Percentiles rank a stretch among this genome's conserved stretches.
These are phyloP conservation scores for Eupithecia dodoneata DNA, from an alignment of 2,888 invertebrate genomes.

Conservation along the genomic window DNA sequence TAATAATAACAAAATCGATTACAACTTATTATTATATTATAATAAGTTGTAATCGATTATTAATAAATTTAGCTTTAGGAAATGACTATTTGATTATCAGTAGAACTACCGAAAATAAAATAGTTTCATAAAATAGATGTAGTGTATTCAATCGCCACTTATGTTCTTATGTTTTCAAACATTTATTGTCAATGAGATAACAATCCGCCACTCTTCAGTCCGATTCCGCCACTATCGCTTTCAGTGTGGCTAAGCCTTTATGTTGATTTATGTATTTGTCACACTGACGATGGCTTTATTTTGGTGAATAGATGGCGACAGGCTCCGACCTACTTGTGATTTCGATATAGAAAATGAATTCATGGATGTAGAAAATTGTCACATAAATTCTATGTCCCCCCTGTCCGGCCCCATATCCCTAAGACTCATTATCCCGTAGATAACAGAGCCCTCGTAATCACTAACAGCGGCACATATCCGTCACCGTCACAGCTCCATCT, in stretches of 20 bases:
- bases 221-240: not conserved
- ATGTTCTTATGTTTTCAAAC: not conserved
- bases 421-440: constrained; percentile 70
- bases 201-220: not conserved
- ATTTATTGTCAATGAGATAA: not conserved
- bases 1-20: no score
- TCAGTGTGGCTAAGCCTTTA: constrained; percentile 10
- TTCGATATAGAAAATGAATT: constrained; percentile 2
- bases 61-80: no score
- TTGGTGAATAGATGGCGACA: constrained; percentile 36
- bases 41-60: no score
- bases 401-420: constrained; percentile 8
- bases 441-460: constrained; percentile 70
- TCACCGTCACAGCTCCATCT: constrained; percentile 71
- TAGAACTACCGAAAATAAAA: no score
- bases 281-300: constrained; percentile 39
- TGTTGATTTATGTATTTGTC: constrained; percentile 31
- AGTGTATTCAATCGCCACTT: not conserved
- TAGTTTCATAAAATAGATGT: no score
- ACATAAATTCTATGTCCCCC: not conserved
- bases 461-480: constrained; percentile 74
- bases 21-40: no score
- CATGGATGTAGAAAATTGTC: constrained; percentile 1
- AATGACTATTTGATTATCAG: no score
- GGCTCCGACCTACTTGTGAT: constrained; percentile 35